A percentile compares a stretch with the other conserved stretches of the same genome.
Evolutionary conservation across 1,140 invertebrate genomes (phyloP).

Genomic region (Teleogryllus occipitalis): DNA sequence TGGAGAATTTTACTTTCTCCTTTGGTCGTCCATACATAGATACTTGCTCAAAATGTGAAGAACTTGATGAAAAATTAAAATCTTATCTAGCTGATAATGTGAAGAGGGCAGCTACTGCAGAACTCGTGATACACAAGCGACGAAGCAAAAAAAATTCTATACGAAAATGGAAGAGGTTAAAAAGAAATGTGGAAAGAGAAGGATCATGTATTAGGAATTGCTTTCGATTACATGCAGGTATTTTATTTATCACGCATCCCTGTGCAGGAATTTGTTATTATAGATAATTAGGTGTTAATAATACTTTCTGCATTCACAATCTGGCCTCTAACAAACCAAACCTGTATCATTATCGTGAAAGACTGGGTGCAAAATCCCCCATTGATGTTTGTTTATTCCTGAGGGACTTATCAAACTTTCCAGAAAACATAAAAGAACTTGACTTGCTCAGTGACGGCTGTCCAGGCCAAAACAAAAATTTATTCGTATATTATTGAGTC

Average conservation of each 20-base stretch:
- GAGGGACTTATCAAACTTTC: neutral
- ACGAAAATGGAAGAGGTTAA: constrained; percentile 26
- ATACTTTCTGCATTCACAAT: constrained; percentile 30
- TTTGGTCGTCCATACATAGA: constrained; percentile 31
- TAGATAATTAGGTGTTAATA: constrained; percentile 31
- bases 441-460: constrained; percentile 25
- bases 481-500: constrained; percentile 19
- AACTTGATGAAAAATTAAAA: constrained; percentile 17
- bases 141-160: constrained; percentile 29
- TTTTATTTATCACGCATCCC: constrained; percentile 27
- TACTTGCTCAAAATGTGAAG: constrained; percentile 27
- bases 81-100: constrained; percentile 18
- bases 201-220: constrained; percentile 24
- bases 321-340: constrained; percentile 25
- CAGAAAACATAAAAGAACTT: constrained; percentile 24
- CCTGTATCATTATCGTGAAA: constrained; percentile 31
- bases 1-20: constrained; percentile 27
- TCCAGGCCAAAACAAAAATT: constrained; percentile 25
- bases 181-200: constrained; percentile 25
- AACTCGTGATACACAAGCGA: constrained; percentile 29
- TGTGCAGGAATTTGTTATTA: constrained; percentile 29
- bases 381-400: constrained; percentile 31
- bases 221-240: constrained; percentile 35
- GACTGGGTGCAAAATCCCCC: constrained; percentile 25
- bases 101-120: constrained; percentile 29